A percentile compares a stretch with the other conserved stretches of the same genome.
Evolutionary conservation across 2,113 vertebrate genomes (phyloP).

Genomic region (Entomyzon cyanotis): DNA sequence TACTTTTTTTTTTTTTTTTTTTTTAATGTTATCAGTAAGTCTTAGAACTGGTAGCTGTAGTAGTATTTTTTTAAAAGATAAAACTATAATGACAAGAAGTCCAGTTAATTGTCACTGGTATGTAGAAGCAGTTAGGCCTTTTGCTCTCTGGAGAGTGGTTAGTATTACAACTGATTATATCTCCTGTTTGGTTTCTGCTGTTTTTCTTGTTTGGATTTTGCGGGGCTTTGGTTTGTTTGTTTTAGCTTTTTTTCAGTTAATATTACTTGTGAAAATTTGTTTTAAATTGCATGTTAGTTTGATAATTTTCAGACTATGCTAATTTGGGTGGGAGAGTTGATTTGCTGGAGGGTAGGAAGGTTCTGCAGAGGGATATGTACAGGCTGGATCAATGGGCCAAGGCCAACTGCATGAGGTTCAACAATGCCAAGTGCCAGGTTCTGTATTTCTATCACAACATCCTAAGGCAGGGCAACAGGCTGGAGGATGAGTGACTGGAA

Average conservation of each 20-base stretch:
- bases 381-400: rapidly evolving
- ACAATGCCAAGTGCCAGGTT: neutral
- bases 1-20: neutral
- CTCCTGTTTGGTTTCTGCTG: neutral
- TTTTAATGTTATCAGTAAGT: neutral
- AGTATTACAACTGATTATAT: neutral
- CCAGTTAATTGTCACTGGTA: neutral
- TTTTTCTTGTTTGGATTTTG: neutral
- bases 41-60: neutral
- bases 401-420: rapidly evolving
- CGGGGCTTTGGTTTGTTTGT: rapidly evolving
- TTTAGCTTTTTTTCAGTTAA: neutral
- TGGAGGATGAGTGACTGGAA: neutral
- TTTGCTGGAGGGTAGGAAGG: neutral
- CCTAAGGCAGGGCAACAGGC: neutral
- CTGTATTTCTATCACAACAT: neutral
- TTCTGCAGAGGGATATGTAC: neutral
- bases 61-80: neutral
- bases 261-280: neutral
- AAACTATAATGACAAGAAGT: neutral
- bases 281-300: neutral
- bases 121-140: neutral
- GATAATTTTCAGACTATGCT: neutral
- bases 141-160: neutral
- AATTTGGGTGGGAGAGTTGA: neutral